Evolutionary conservation across 1,140 invertebrate genomes (phyloP), one percentile per base, ranked within the genome.

Genomic region (Drosophila asahinai): DNA sequence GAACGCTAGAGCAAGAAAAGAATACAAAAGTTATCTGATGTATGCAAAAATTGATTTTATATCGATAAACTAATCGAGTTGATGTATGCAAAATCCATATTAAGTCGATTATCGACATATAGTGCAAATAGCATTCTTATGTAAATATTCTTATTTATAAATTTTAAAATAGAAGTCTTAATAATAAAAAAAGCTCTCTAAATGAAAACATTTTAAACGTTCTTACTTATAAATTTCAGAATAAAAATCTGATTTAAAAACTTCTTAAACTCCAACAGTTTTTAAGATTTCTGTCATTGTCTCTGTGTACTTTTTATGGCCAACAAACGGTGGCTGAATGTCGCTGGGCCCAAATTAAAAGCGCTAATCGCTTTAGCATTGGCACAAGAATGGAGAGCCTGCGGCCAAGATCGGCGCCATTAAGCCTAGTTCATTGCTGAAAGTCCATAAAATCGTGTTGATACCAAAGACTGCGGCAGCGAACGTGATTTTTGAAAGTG

Each of bases 381-480:
- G 81, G 65, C 60, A 66, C 59, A 61, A 81, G 74, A 86, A 81
- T 80, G 48, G 48, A 64, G 49, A 43, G 61, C 47, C 57, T 27
- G 59, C 33, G 72, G 80, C 83, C 83, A 90, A 90, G 86, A 82
- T 76, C 86, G 81, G 42, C 67, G 48, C 61, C 36, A 86, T 77
- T 64, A 58, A 68, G 33, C 60, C 19, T 30, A 55, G 61, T 30
- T 58, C 59, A 59, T 57, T 49, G 61, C 40, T 40, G 33, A 33
- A 8, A 51, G 54, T 25, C 54, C 36, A 40, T 55, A 57, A 40
- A 40, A 15, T 40, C 4, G 3, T 19, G 9, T n/a, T n/a, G 19
- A 67, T 83, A 67, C 72, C 5, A 86, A 86, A 86, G 83, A 86
- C 76, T 82, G 47, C 45, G 49, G 63, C 70, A 75, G 65, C 83